phyloP scores from a whole-genome alignment of 2,113 vertebrate species.

The Arenaria interpres region DNA sequence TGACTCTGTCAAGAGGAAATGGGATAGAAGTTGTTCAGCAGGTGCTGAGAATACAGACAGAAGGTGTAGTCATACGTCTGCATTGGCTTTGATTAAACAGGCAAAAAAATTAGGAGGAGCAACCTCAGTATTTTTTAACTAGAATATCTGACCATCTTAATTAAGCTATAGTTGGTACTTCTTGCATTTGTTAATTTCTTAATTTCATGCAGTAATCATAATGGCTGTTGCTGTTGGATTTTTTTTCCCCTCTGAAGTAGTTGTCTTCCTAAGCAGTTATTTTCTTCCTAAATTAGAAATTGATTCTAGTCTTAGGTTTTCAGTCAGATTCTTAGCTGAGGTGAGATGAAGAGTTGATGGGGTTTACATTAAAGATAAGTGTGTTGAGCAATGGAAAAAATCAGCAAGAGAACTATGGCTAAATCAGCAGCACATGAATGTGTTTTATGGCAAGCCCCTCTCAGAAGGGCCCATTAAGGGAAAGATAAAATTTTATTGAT shows the following conservation, averaged over 20 bases:
- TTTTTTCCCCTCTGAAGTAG: not conserved
- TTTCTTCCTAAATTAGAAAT: not conserved
- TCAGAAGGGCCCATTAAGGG: not conserved
- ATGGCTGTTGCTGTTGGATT: not conserved
- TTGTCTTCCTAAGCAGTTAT: not conserved
- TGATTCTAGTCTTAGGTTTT: not conserved
- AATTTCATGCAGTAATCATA: not conserved
- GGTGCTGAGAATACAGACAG: not conserved
- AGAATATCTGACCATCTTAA: not conserved
- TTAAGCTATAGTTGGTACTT: not conserved
- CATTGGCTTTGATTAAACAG: not conserved
- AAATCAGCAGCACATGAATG: not conserved
- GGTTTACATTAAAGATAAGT: not conserved
- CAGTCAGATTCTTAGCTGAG: not conserved
- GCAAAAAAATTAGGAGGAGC: not conserved
- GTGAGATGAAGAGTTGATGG: not conserved
- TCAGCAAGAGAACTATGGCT: not conserved
- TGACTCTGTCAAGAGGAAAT: not conserved
- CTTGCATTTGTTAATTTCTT: not conserved
- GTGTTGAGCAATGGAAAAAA: not conserved
- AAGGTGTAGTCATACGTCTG: not conserved
- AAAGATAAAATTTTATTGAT: conserved; percentile 36
- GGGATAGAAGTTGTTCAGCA: not conserved
- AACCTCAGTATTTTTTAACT: not conserved
- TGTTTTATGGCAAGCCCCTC: not conserved